These are phyloP conservation scores for Drosophila emarginata DNA, from an alignment of 2,888 invertebrate species.

Conservation along the genomic window DNA sequence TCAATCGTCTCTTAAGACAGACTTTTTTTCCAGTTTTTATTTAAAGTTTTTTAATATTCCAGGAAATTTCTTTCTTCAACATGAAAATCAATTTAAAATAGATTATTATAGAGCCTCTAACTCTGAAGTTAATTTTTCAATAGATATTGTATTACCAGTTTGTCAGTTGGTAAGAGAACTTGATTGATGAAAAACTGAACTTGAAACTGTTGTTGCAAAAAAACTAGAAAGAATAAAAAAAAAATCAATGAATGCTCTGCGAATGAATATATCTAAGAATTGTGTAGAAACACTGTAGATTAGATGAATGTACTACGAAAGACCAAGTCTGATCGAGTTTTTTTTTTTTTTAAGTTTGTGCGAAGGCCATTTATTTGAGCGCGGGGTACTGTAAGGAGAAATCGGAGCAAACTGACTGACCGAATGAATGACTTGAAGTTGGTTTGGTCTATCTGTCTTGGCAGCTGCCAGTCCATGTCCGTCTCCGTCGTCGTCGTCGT, in stretches of 20 bases:
- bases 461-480: conserved; percentile 50
- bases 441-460: conserved; percentile 46
- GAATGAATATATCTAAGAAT: conserved; percentile 31
- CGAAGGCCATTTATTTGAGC: conserved; percentile 65
- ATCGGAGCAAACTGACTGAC: conserved; percentile 29
- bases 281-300: conserved; percentile 53
- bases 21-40: not conserved
- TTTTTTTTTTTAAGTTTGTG: conserved; percentile 20
- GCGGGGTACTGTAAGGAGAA: not conserved
- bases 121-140: conserved; percentile 16
- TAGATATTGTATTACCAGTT: conserved; percentile 27
- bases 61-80: conserved; percentile 20
- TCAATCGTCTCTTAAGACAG: not conserved
- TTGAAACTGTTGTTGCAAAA: conserved; percentile 53
- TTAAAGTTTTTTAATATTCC: conserved; percentile 13
- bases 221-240: conserved; percentile 35
- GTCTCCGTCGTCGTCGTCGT: conserved; percentile 3
- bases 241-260: conserved; percentile 34
- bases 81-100: conserved; percentile 39
- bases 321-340: conserved; percentile 9
- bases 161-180: conserved; percentile 48
- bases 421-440: conserved; percentile 46
- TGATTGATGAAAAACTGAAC: conserved; percentile 73
- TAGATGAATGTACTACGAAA: conserved; percentile 57
- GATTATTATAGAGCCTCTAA: conserved; percentile 41